Base-by-base conservation (phyloP, 2,888 invertebrate species). In the Leuctra nigra region DNA sequence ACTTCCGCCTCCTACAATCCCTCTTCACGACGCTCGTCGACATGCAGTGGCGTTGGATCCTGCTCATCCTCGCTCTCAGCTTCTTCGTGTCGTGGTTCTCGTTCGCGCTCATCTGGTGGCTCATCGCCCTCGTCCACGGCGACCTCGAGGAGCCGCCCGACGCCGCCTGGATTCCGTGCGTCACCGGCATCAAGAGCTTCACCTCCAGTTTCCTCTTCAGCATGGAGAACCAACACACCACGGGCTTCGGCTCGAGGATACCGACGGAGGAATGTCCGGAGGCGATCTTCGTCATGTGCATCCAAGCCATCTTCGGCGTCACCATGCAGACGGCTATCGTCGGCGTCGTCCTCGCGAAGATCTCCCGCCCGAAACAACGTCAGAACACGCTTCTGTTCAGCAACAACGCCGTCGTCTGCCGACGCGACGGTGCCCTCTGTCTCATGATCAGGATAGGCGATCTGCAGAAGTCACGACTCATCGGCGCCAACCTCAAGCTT, bases 231-330 rank as follows among this genome's bases (percentile, higher is more conserved):
- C 91, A 91, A 74, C 85, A 84, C 65, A 79, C 91, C 0, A 89
- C 91, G 38, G 92, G 91, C 48, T 92, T 90, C 67, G 92, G 91
- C 1, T 81, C 81, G 20, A 77, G 91, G 59, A 86, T 80, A 68
- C 87, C 88, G 0, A 90, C 84, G 25, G 87, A 89, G 63, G 84
- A 89, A 67, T 93, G 93, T 67, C 87, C 90, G 0, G 88, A 90
- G 70, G 90, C 88, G 0, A 83, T 89, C 53, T 81, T 90, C 60
- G 75, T 91, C n/a, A 83, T 92, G 77, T 86, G 89, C 53, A 71
- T 89, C 62, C 92, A 93, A 76, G 41, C 41, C 2, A 41, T 41
- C 20, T 41, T 41, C 41, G 41, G 41, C 76, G 0, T 75, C 76
- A 0, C 62, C 77, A 90, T 90, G 1, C 75, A 77, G 0, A 81